Base-by-base conservation (phyloP, 2,113 vertebrate genomes). In the Tringa solitaria region DNA sequence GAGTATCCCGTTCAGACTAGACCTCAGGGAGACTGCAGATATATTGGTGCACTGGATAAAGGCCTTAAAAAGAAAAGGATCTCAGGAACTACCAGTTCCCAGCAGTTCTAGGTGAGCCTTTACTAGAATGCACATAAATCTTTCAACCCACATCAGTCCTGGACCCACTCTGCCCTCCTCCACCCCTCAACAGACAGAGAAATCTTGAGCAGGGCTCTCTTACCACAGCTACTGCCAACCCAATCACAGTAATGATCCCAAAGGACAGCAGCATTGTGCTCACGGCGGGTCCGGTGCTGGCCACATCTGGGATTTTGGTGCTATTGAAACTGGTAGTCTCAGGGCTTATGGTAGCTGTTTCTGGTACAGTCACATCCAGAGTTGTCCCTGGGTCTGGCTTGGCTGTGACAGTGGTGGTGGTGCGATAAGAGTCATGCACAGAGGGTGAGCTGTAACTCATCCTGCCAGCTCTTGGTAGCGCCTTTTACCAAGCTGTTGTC, bases 191-290 rank as follows among this genome's bases (percentile, higher is more conserved):
- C 10, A 79, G 22, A 51, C 10, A 82, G 48, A 41, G 33, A 45
- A 95, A 57, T 28, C 78, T n/a, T 72, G 60, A 83, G 39, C n/a
- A 51, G 50, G 30, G 57, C n/a, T 89, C 30, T 96, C 99, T 98
- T 98, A 99, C 99, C 98, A 99, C 97, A 16, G 98, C 99, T 95
- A 99, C 98, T 39, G 98, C 98, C 97, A 99, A 96, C 32, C 98
- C 99, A 59, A 99, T 99, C 93, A 99, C 98, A 28, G 99, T 99
- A 97, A 99, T 98, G 97, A 99, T 99, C 73, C 99, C 99, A 59
- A 99, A 99, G 46, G 99, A 99, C 22, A 99, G 97, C 18, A 99
- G 98, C 98, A 99, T 98, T 87, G 99, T 99, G 90, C 98, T 98
- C 98, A 99, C 97, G 21, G 98, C 87, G 0, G 98, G 92, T 14